These are phyloP conservation scores for Lampris incognitus DNA, from an alignment of 2,113 vertebrate genomes.

Conservation along the genomic window DNA sequence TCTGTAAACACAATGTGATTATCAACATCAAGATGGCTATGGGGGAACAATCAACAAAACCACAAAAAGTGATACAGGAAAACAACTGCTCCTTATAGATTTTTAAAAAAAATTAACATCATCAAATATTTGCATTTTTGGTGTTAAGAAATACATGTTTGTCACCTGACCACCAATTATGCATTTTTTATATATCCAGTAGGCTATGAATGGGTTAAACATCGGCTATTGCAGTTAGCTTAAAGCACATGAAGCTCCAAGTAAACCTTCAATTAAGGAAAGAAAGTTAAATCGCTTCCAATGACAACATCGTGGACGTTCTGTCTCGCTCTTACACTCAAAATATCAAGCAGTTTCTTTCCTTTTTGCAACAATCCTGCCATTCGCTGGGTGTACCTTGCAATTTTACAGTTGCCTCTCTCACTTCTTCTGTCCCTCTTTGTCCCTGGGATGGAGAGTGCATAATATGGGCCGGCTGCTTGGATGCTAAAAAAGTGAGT, in stretches of 20 bases:
- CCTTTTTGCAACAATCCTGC: neutral
- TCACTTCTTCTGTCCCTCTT: conserved; percentile 15
- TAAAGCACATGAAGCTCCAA: neutral
- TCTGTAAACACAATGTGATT: conserved; percentile 66
- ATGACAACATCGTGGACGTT: neutral
- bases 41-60: conserved; percentile 3
- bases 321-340: neutral
- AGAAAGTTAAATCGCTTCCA: neutral
- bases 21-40: conserved; percentile 20
- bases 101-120: neutral
- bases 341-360: conserved; percentile 16
- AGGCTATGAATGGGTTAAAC: conserved; percentile 11
- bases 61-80: neutral
- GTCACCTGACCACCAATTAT: conserved; percentile 4
- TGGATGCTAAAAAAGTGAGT: conserved; percentile 13
- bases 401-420: conserved; percentile 25
- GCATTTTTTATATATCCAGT: neutral
- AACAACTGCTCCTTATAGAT: neutral
- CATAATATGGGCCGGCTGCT: conserved; percentile 15
- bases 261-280: conserved; percentile 1
- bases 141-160: conserved; percentile 14
- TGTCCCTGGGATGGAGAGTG: conserved; percentile 14
- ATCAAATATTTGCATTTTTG: neutral
- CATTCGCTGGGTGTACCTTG: neutral
- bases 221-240: no score